Evolutionary conservation across 1,140 invertebrate species (phyloP), one percentile per base, ranked within the genome.

Genomic region (Brachionus paranguensis): DNA sequence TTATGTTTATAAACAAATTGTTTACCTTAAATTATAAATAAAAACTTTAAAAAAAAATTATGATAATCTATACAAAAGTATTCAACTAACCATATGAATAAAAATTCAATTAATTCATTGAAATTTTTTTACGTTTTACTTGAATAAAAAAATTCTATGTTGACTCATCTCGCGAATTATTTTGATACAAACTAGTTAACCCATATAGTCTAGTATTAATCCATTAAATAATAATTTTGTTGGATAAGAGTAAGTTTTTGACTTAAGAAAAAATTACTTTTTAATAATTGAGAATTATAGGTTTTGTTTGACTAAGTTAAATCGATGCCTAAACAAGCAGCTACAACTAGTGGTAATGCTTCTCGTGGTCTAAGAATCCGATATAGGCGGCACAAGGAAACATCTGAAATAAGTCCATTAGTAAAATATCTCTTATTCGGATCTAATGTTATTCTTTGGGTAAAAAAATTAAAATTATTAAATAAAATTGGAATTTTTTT

Each of bases 371-470:
- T 76, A 12, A 76, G 47, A 53, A 24, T 76, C 27, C 43, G 72
- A 14, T 76, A 76, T n/a, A 76, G 53, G 29, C 37, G 60, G 29
- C 60, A 53, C 24, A 68, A 68, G 64, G 81, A 83, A 53, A 50
- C 60, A 41, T 45, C 37, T 10, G 81, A 83, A 72, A 83, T 83
- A 20, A 84, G 83, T 74, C 70, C 60, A 24, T 65, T 84, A 7
- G 41, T 84, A 17, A 84, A 72, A 76, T 84, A 84, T 84, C 47
- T 84, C 27, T 14, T 84, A 29, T 84, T 84, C 17, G 45, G 47
- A 1, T 84, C 64, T 11, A 84, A 84, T 78, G 68, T 84, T 24
- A 41, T 84, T 74, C 47, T 84, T 33, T 84, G 83, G 83, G 81
- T 83, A 83, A 33, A 33, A 11, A 70, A 29, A 12, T 60, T 17